Base-by-base conservation (phyloP, 2,797 vertebrate species). In the Acrocephalus scirpaceus region DNA sequence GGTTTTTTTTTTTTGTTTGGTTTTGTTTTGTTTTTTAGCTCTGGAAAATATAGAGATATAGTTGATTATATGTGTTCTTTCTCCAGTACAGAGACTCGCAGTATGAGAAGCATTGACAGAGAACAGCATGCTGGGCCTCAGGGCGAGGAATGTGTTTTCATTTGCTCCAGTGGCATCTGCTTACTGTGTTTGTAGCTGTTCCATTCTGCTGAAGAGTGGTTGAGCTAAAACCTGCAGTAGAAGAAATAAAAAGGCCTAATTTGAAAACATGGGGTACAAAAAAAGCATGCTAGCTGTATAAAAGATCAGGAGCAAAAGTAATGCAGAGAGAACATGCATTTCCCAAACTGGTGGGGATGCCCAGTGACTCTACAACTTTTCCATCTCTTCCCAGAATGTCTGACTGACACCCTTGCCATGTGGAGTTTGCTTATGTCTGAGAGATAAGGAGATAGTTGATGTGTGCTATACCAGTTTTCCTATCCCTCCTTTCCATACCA, bases 141-240 rank as follows among this genome's bases (percentile, higher is more conserved):
- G 78, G 88, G 76, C 51, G 2, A 93, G 66, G 88, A 97, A 88
- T 86, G 80, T 44, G 85, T 81, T 90, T 97, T 96, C 82, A 75
- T 96, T 96, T 97, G 44, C 86, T 97, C 82, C 80, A 86, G 54
- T 90, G 91, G 72, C 82, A 92, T 96, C 89, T 93, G 73, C 48
- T 48, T 83, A 85, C 84, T 96, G 75, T 93, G 83, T 92, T 78
- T 91, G 87, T 83, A 77, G 69, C 27, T 91, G 62, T 91, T 96
- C 44, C 14, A 22, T 75, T 95, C 86, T 75, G 77, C 60, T 87
- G 76, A 91, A 76, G 84, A 96, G 89, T 69, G 62, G 64, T 10
- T 60, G 61, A 91, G 70, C 82, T 88, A 70, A 82, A 92, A 92
- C 56, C 67, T 73, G 40, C 86, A 93, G 60, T 3, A 73, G 27